A percentile compares a stretch with the other conserved stretches of the same genome.
Conservation (phyloP, 2,797 vertebrate genomes). For the Sarcoramphus papa region DNA sequence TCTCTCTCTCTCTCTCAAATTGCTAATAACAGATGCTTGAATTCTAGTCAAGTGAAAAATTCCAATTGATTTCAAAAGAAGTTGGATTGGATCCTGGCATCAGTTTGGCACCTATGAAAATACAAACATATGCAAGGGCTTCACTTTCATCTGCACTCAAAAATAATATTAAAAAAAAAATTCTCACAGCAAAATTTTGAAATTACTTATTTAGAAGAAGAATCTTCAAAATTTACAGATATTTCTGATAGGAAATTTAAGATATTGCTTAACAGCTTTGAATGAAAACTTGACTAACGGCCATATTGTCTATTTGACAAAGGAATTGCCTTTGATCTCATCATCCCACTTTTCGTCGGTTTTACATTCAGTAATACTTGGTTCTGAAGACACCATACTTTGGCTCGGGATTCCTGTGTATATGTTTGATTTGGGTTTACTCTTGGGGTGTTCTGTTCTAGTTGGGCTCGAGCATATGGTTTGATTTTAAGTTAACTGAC, state of each 20-base stretch:
- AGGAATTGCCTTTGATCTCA: background rate
- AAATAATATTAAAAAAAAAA: background rate
- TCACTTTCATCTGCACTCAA: background rate
- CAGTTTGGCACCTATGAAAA: constrained; percentile 59
- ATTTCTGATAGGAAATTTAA: background rate
- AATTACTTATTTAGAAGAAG: background rate
- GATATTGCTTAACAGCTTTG: background rate
- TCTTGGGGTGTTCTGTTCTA: constrained; percentile 14
- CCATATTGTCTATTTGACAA: background rate
- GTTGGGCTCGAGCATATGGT: constrained; percentile 41
- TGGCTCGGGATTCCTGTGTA: background rate
- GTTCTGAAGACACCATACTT: background rate
- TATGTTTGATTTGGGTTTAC: constrained; percentile 39
- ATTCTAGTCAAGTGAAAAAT: constrained; percentile 53
- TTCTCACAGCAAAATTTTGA: background rate
- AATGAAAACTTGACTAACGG: background rate
- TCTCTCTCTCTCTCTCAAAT: background rate
- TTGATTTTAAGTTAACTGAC: constrained; percentile 60
- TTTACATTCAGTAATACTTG: background rate
- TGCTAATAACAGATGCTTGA: constrained; percentile 61
- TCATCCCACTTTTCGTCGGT: background rate
- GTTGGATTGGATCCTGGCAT: constrained; percentile 46
- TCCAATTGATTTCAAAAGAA: constrained; percentile 55
- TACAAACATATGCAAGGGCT: constrained; percentile 33
- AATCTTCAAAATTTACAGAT: background rate